A percentile compares a stretch with the other conserved stretches of the same genome.
Evolutionary conservation across 2,888 invertebrate genomes (phyloP).

Genomic region (Gastrophysa polygoni): DNA sequence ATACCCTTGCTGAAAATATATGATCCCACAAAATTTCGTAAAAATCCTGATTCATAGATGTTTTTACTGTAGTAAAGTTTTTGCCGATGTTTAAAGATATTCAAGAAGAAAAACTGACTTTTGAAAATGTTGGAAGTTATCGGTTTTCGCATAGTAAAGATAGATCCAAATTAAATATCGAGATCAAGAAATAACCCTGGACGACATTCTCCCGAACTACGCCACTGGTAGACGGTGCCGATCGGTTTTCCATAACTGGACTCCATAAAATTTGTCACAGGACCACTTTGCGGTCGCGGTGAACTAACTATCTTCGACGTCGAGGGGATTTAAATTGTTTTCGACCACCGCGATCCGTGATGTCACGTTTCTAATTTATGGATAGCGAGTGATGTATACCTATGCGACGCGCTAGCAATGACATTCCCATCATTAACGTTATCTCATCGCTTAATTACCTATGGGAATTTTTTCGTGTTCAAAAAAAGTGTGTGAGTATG

Average conservation of each 20-base stretch:
- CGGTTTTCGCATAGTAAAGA: too few relatives aligned
- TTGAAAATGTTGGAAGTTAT: too few relatives aligned
- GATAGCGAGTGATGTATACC: too few relatives aligned
- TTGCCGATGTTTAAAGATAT: too few relatives aligned
- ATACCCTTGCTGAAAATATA: too few relatives aligned
- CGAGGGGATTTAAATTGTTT: background rate
- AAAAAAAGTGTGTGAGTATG: background rate
- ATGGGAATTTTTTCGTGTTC: conserved; percentile 1
- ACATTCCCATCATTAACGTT: conserved; percentile 29
- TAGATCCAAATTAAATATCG: too few relatives aligned
- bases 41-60: too few relatives aligned
- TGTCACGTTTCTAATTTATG: conserved; percentile 25
- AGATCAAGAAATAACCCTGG: too few relatives aligned
- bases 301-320: background rate
- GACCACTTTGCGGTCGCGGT: conserved; percentile 27
- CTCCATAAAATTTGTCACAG: conserved; percentile 45
- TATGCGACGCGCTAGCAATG: conserved; percentile 19
- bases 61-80: too few relatives aligned
- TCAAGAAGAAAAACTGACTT: too few relatives aligned
- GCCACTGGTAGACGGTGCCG: conserved; percentile 11
- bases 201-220: too few relatives aligned
- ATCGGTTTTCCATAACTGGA: conserved; percentile 29
- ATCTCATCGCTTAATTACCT: conserved; percentile 17
- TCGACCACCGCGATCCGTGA: conserved; percentile 28
- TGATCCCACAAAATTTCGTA: too few relatives aligned